A percentile compares a stretch with the other conserved stretches of the same genome.
These are phyloP conservation scores for Drosophila dives DNA, from an alignment of 2,888 invertebrate genomes.

Conservation along the genomic window DNA sequence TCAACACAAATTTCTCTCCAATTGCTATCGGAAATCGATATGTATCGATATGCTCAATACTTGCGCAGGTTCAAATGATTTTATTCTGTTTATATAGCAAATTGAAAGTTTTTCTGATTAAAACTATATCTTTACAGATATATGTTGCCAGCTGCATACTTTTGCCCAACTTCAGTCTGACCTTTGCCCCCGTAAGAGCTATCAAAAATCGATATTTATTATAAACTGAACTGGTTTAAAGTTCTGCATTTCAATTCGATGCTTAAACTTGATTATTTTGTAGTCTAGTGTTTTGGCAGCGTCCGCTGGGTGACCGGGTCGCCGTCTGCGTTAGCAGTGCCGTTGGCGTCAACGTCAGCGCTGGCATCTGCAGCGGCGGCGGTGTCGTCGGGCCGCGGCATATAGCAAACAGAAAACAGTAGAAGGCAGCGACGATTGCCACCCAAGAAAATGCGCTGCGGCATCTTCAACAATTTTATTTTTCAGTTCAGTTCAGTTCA, in stretches of 20 bases:
- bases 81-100: neutral
- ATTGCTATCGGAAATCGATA: neutral
- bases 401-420: neutral
- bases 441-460: constrained; percentile 72
- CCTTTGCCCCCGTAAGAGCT: neutral
- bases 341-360: constrained; percentile 28
- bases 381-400: constrained; percentile 20
- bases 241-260: neutral
- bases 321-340: constrained; percentile 40
- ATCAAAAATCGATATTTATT: neutral
- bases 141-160: neutral
- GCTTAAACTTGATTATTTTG: constrained; percentile 12
- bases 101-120: neutral
- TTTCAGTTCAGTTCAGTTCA: constrained; percentile 39
- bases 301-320: constrained; percentile 71
- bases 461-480: constrained; percentile 70
- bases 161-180: neutral
- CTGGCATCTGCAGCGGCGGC: constrained; percentile 20
- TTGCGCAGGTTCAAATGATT: neutral
- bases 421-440: constrained; percentile 44
- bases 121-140: neutral
- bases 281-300: constrained; percentile 50
- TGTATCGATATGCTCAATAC: neutral
- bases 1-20: neutral
- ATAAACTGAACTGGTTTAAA: neutral